Base-by-base conservation (phyloP, 2,888 invertebrate genomes). In the Galerucella pusilla region DNA sequence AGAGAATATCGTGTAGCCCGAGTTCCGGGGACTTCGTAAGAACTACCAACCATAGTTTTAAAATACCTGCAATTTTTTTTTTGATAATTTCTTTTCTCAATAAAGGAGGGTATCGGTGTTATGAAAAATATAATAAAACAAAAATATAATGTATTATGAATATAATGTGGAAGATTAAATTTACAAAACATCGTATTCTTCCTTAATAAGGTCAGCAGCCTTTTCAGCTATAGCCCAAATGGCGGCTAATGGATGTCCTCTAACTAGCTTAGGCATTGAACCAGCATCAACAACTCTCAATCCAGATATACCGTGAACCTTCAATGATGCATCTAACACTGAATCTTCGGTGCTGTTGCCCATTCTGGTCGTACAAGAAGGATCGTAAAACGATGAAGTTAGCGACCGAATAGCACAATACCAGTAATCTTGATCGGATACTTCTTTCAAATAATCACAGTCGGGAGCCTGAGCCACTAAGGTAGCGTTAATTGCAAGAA, bases 401-500 rank as follows among this genome's bases (percentile, higher is more conserved):
- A 89, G 74, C 61, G 88, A 85, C 74, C 86, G 85, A 54, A 88
- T 86, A 0, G 87, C 86, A 75, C 90, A 90, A 9, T 88, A 83
- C 88, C 89, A 90, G 74, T 89, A 90, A 25, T 87, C 86, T 49
- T 64, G 20, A 2, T 73, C 73, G 16, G 65, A 52, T 12, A 35
- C 14, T 35, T 59, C 85, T 68, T 88, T 88, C 7, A 84, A 82
- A n/a, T 85, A 84, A 0, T 72, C 59, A 6, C 57, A 73, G 76
- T 91, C 91, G 0, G 89, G 89, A 1, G 90, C 91, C 70, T 89
- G 88, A 1, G 88, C 86, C 1, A 88, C 88, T 57, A 90, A 90
- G 16, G 85, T 88, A 0, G 93, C 88, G 0, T 91, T 91, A 35
- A 90, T 89, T 20, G 86, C 87, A 82, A 90, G 90, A 85, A 94